Base-by-base conservation (phyloP, 37 sponge, comb jelly and placozoan species). In the Chondrosia reniformis region DNA sequence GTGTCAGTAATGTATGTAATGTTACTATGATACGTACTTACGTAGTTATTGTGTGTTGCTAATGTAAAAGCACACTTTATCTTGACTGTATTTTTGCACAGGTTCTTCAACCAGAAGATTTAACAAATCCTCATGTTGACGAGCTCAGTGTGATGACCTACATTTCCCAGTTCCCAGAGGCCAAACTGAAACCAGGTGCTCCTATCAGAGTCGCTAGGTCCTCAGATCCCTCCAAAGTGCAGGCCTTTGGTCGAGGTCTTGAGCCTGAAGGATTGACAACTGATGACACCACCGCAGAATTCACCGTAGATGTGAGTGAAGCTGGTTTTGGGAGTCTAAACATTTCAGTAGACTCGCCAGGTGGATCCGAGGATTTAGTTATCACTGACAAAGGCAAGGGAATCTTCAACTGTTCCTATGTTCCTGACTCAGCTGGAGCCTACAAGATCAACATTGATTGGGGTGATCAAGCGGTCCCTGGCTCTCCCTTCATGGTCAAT, bases 131-230 rank as follows among this genome's bases (percentile, higher is more conserved):
- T 36, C 71, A 82, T 31, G 84, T 93, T 28, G 94, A 93, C 55
- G 89, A 86, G 58, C 84, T 86, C 64, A 86, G 87, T 46, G 82
- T 93, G 87, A 89, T 93, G 87, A 89, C 90, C 17, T 93, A 93
- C 57, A 79, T 93, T 8, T 89, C 94, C 15, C 72, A 86, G 55
- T 93, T 89, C 74, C 83, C 88, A 43, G 83, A 92, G 34, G 93
- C 93, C 17, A 82, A 87, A 38, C 79, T 89, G 0, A 72, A 71
- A 24, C 77, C 84, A 61, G 78, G 69, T 27, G 85, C 91, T 12
- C 85, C 82, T 25, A 63, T 89, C 31, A 83, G 62, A 15, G 83
- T 61, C 25, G 44, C 81, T 17, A 76, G 74, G 8, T 74, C 62
- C 19, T 79, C 66, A 55, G 79, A 86, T 75, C 62, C 89, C 8